Base-by-base conservation (phyloP, 2,113 vertebrate species). In the Tetrao urogallus region DNA sequence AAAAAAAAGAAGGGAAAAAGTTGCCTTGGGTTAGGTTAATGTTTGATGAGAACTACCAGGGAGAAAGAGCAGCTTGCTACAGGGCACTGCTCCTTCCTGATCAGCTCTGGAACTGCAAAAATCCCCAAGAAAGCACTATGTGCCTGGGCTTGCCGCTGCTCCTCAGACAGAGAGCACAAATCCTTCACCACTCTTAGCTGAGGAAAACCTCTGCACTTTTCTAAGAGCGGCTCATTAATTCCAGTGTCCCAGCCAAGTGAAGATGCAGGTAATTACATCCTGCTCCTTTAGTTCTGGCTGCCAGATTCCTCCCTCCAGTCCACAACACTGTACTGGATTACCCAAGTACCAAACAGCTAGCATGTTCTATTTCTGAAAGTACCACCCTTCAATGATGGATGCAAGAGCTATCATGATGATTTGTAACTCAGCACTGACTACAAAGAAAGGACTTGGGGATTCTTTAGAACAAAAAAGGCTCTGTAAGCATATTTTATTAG, bases 1-100 rank as follows among this genome's bases (percentile, higher is more conserved):
- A 27, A 61, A 40, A 78, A 82, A 30, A 50, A 60, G 64, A 75
- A 30, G 42, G 50, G 57, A 43, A 5, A 14, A 9, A 40, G 12
- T 8, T 42, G 82, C 72, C 79, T 40, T 13, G 30, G 65, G 84
- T 63, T 82, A 88, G 75, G 93, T 88, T 92, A 94, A 91, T 58
- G 73, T 88, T 83, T 90, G 88, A 81, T 15, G 21, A 88, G 89
- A 64, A 27, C 38, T 38, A 16, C 47, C 63, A 64, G 57, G 69
- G 67, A 83, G 63, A 83, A 63, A 50, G 82, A 82, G 48, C 90
- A 52, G 19, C 16, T 73, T 54, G 84, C 95, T 70, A n/a, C 7
- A 58, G 72, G 60, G 89, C 88, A 42, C 16, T 86, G 36, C 79
- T 76, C 74, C 78, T 87, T 74, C 75, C 84, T 69, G 5, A 76